These are phyloP conservation scores for Eumeta japonica DNA, from an alignment of 1,140 invertebrate species.

Conservation along the genomic window DNA sequence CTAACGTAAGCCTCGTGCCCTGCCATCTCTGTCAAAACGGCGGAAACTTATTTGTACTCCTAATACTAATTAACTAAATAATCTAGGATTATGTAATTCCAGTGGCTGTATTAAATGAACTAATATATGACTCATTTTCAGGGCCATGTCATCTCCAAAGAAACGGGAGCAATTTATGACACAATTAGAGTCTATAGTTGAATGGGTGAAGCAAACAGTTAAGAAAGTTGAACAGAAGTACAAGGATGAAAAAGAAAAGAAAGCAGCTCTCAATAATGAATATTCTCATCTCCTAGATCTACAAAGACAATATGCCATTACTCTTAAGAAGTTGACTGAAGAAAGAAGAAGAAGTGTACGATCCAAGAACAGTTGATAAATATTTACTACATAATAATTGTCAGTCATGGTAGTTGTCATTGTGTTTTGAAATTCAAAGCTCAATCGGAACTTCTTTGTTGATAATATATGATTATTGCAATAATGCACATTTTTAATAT, in stretches of 20 bases:
- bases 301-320: constrained; percentile 79
- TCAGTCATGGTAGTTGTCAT: neutral
- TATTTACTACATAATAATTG: no score
- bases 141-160: constrained; percentile 68
- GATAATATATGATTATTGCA: no score
- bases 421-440: neutral
- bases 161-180: constrained; percentile 83
- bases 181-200: constrained; percentile 85
- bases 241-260: constrained; percentile 70
- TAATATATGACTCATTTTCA: constrained; percentile 28
- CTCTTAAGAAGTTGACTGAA: constrained; percentile 77
- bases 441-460: neutral
- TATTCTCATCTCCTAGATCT: constrained; percentile 75
- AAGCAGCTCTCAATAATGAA: constrained; percentile 70
- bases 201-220: constrained; percentile 79
- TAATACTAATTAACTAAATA: no score
- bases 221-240: constrained; percentile 68
- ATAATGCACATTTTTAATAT: no score
- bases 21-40: no score
- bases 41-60: no score
- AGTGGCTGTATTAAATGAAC: no score
- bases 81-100: no score
- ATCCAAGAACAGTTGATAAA: neutral
- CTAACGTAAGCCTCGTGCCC: no score
- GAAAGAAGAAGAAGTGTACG: constrained; percentile 70